Evolutionary conservation across 2,888 invertebrate species (phyloP), one percentile per base, ranked within the genome.

Genomic region (Drosophila meridionalis): DNA sequence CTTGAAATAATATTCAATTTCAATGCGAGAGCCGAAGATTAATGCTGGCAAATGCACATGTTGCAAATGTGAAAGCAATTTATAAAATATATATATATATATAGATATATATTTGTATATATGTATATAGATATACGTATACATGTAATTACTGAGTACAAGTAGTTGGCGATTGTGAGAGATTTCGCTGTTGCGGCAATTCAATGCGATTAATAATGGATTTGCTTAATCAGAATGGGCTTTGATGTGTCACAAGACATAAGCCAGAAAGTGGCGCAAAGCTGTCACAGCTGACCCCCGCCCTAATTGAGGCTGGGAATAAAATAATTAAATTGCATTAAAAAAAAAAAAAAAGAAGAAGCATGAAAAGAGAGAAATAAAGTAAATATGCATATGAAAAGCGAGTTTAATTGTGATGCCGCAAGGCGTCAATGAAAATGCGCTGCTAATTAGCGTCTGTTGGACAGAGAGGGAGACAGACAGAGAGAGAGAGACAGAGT

Each of bases 311-410:
- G 68, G 61, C 58, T 73, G 78, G 62, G 70, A 69, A 87, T 74
- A 73, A 82, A 85, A 78, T 85, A 87, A 84, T 87, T 84, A 76
- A 87, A 85, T 87, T 88, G 86, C 78, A 84, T 87, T 87, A 55
- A 76, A 76, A 78, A 78, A 70, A 62, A 58, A 67, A 20, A 28
- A 3, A 12, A 47, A 28, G 5, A 30, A 0, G 8, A 6, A 47
- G 6, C 3, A 6, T 2, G 20, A 20, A 40, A 43, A 20, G 9
- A 42, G 6, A n/a, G 0, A n/a, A 45, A 45, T 50, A 9, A 52
- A 66, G 81, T 79, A 79, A 84, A 83, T 88, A 79, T 85, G 88
- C 84, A 88, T 86, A 86, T 88, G 84, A 88, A 86, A 82, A 71
- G 79, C 52, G 62, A 68, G 69, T 80, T 76, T 67, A 67, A 57